Base-by-base conservation (phyloP, 2,888 invertebrate species). In the Papilio protenor region DNA sequence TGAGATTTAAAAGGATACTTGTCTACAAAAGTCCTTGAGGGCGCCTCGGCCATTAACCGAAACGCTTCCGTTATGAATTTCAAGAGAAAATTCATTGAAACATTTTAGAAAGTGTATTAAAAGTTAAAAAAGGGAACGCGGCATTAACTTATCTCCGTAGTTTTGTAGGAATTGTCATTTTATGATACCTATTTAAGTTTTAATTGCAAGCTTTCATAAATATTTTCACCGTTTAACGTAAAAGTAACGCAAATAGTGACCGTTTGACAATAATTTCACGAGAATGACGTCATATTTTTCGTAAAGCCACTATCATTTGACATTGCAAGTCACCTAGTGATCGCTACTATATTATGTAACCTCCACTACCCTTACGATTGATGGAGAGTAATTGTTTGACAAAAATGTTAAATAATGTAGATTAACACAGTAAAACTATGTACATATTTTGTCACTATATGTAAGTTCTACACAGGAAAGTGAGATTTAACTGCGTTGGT, bases 1-100 rank as follows among this genome's bases (percentile, higher is more conserved):
- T 66, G 40, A 71, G 76, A 18, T 59, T 76, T 52, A 45, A 57
- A 77, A 69, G 47, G 77, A 73, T 66, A 77, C 77, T 77, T 47
- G 21, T 23, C 66, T 21, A 45, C 57, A 69, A 77, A 72, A 66
- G 77, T 69, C 73, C 73, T 77, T 69, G 55, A 77, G 45, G 33
- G 21, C 73, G n/a, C 3, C 73, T 55, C 55, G 45, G 27, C 64
- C 55, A 55, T 73, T 73, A 66, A 66, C 52, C 21, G 66, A 73
- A 69, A 77, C 55, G 47, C 64, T 76, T 77, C 55, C 73, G 59
- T 21, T 47, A 49, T 49, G 18, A 59, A 70, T 70, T 69, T 12
- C 66, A 71, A 21, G 45, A 1, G 21, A 21, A n/a, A 70, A 14
- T 47, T 47, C 70, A 71, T 47, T 71, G 33, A 66, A 66, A 66